Percentiles rank a stretch among this genome's conserved stretches.
phyloP scores from a whole-genome alignment of 2,113 vertebrate species.

The crab-eating macaque (Macaca fascicularis) region T2T-MFA8v1.1 NC_088378.1:69767001-69767500 shows the following conservation, averaged over 20 bases:
- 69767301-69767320: not conserved
- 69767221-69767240: not conserved
- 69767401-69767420: not conserved
- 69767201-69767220: not conserved
- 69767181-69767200: not conserved
- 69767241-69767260: not conserved
- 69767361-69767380: not conserved
- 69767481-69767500: not conserved
- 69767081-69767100: not conserved
- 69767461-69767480: not conserved
- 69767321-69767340: not conserved
- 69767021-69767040: not conserved
- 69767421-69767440: not conserved
- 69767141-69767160: not conserved
- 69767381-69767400: not conserved
- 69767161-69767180: not conserved
- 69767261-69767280: not conserved
- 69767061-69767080: not conserved
- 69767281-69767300: not conserved
- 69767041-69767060: not conserved
- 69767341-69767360: not conserved
- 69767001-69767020: not conserved
- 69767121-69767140: not conserved
- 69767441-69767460: not conserved
- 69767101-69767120: not conserved